These are phyloP conservation scores for Archilochus colubris DNA, from an alignment of 2,113 vertebrate species.

Conservation along the genomic window DNA sequence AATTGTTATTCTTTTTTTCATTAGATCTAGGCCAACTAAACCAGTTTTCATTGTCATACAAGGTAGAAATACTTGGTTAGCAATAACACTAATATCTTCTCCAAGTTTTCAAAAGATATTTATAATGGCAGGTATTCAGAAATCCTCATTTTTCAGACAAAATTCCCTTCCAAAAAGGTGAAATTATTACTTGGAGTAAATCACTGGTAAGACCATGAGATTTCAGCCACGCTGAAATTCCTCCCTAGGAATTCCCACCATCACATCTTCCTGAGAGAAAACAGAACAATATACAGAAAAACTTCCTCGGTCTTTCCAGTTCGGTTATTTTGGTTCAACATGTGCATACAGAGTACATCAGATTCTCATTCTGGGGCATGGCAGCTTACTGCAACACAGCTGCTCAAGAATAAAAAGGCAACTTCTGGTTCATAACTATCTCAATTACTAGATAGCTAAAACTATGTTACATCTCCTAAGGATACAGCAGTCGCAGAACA, in stretches of 20 bases:
- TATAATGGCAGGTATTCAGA: background rate
- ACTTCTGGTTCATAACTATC: background rate
- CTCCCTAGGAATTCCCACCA: background rate
- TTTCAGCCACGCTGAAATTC: background rate
- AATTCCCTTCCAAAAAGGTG: background rate
- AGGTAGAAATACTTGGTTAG: background rate
- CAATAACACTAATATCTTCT: background rate
- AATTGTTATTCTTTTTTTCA: background rate
- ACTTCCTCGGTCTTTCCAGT: background rate
- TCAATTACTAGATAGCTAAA: background rate
- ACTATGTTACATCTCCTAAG: background rate
- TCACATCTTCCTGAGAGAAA: background rate
- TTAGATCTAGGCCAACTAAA: background rate
- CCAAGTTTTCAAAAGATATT: background rate
- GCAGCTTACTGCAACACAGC: background rate
- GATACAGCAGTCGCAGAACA: background rate
- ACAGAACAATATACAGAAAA: accelerated
- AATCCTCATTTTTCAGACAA: background rate
- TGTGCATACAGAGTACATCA: background rate
- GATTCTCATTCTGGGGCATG: background rate
- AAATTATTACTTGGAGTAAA: background rate
- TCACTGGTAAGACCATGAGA: accelerated
- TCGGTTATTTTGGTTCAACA: background rate
- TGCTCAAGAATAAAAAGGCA: background rate
- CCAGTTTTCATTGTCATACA: background rate